phyloP scores from a whole-genome alignment of 37 sponge, comb jelly and placozoan genomes.

The Crambe crambe region DNA sequence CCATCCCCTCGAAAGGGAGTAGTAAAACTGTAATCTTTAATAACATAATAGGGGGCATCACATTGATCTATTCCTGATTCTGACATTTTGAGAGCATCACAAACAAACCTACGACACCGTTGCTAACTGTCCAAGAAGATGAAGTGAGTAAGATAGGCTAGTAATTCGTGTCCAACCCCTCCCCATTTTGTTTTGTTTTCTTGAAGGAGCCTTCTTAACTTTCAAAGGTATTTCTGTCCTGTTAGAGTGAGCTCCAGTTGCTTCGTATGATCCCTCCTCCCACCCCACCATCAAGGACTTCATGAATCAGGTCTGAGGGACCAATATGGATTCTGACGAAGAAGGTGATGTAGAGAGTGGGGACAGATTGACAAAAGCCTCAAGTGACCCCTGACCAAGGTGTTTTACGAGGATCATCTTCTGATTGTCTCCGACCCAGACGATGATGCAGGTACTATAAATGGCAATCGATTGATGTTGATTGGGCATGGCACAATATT shows the following conservation, averaged over 20 bases:
- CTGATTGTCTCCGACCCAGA: too few species aligned
- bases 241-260: background rate
- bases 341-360: background rate
- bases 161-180: too few species aligned
- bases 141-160: too few species aligned
- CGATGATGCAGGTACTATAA: too few species aligned
- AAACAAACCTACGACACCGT: too few species aligned
- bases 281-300: constrained; percentile 27
- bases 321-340: background rate
- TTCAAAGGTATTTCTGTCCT: constrained; percentile 2
- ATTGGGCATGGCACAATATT: too few species aligned
- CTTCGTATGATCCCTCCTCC: background rate
- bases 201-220: constrained; percentile 15
- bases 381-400: constrained; percentile 68
- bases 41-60: background rate
- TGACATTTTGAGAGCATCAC: too few species aligned
- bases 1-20: background rate
- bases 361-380: constrained; percentile 56
- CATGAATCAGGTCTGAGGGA: background rate
- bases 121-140: background rate
- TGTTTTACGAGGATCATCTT: constrained; percentile 48
- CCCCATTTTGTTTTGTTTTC: too few species aligned
- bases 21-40: background rate
- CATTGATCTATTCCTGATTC: too few species aligned
- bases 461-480: too few species aligned